Evolutionary conservation across 1,140 invertebrate species (phyloP).

Genomic region (Steinernema feltiae): DNA sequence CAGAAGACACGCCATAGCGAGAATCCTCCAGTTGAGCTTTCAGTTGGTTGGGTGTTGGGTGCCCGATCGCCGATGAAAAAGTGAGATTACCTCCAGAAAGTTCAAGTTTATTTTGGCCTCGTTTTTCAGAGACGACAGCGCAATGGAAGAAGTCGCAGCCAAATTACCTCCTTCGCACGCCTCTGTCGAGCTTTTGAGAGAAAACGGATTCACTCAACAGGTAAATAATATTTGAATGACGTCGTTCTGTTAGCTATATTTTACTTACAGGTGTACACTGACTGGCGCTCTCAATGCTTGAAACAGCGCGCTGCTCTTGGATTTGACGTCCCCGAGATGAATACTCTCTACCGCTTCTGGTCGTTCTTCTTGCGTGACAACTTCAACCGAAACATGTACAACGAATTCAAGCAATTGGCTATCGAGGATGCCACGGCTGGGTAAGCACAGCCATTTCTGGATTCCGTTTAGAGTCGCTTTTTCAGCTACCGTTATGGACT

Average conservation of each 20-base stretch:
- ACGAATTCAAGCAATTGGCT: constrained; percentile 82
- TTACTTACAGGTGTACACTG: constrained; percentile 47
- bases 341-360: constrained; percentile 95
- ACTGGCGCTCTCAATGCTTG: constrained; percentile 46
- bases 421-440: constrained; percentile 83
- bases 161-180: constrained; percentile 78
- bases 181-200: constrained; percentile 84
- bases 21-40: constrained; percentile 87
- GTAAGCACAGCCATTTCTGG: constrained; percentile 61
- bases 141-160: constrained; percentile 44
- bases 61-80: constrained; percentile 60
- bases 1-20: constrained; percentile 82
- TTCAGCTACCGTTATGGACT: constrained; percentile 67
- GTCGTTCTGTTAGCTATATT: background rate
- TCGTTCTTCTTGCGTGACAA: constrained; percentile 97
- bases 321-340: constrained; percentile 90
- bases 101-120: background rate
- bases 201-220: constrained; percentile 94
- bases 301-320: constrained; percentile 75
- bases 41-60: constrained; percentile 95
- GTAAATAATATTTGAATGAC: constrained; percentile 58
- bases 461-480: background rate
- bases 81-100: background rate
- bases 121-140: background rate
- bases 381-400: constrained; percentile 96